These are phyloP conservation scores for Ophioninae sp. DNA, from an alignment of 2,888 invertebrate species.

Conservation along the genomic window DNA sequence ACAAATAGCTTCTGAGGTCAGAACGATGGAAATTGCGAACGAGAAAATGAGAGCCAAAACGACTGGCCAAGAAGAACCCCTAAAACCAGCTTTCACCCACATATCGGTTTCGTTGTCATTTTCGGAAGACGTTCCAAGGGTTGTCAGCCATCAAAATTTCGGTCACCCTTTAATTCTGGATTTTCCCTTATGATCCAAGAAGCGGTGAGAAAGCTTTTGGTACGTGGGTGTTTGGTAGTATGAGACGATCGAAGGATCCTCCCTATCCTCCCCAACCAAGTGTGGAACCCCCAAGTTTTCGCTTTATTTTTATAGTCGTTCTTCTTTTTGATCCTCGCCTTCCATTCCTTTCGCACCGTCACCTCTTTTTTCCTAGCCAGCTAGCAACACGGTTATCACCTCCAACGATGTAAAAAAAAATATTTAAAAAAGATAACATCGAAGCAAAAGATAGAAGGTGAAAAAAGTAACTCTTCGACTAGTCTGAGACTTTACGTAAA, in stretches of 20 bases:
- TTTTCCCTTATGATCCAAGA: constrained; percentile 42
- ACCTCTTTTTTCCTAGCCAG: constrained; percentile 25
- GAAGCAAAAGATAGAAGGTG: constrained; percentile 17
- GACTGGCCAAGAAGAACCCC: no score
- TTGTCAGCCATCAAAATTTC: constrained; percentile 41
- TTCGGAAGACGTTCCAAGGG: constrained; percentile 40
- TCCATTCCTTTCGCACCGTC: constrained; percentile 23
- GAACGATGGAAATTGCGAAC: neutral
- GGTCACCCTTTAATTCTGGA: constrained; percentile 45
- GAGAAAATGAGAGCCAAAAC: constrained; percentile 21
- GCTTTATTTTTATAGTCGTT: constrained; percentile 46
- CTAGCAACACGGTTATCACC: constrained; percentile 50
- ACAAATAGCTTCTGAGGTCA: neutral
- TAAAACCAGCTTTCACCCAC: constrained; percentile 1
- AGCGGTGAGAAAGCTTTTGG: neutral
- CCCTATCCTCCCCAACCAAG: constrained; percentile 10
- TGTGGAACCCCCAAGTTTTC: constrained; percentile 33
- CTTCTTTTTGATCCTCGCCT: constrained; percentile 37
- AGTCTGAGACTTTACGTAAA: constrained; percentile 11
- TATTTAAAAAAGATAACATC: neutral
- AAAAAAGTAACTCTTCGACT: constrained; percentile 35
- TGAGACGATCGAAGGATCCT: constrained; percentile 35
- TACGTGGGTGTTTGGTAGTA: constrained; percentile 2
- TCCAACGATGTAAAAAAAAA: constrained; percentile 39
- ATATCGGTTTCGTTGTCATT: constrained; percentile 13